Evolutionary conservation across 2,888 invertebrate genomes (phyloP).

Genomic region (Odontothrips loti): DNA sequence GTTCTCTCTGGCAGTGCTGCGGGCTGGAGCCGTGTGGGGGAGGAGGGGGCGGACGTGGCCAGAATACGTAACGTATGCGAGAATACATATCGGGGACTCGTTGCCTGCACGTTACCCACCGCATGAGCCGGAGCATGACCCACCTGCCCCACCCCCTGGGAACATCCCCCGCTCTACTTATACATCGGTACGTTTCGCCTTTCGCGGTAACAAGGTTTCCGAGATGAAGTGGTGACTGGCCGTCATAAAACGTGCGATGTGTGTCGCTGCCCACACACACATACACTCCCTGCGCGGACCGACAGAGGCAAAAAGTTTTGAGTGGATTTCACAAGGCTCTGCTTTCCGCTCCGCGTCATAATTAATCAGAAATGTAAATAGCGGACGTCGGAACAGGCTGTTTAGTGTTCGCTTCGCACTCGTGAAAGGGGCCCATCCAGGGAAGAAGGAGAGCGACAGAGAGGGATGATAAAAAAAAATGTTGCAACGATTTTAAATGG

Average conservation of each 20-base stretch:
- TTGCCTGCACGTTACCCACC: slow-evolving; percentile 7
- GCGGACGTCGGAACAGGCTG: too few species aligned
- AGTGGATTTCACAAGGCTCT: too few species aligned
- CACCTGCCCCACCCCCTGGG: not conserved
- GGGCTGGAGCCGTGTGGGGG: too few species aligned
- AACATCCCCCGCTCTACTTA: not conserved
- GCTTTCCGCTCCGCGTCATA: too few species aligned
- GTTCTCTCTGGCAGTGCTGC: too few species aligned
- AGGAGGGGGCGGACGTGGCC: not conserved
- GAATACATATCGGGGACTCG: slow-evolving; percentile 22
- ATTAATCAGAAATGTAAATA: too few species aligned
- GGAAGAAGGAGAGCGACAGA: not conserved
- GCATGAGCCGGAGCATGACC: not conserved
- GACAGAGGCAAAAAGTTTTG: too few species aligned
- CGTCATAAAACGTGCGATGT: too few species aligned
- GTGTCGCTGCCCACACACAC: too few species aligned
- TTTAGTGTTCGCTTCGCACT: too few species aligned
- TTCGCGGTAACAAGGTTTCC: not conserved
- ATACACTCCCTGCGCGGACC: too few species aligned
- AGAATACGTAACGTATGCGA: not conserved
- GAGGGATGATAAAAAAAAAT: not conserved
- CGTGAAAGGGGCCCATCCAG: not conserved
- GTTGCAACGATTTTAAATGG: not conserved
- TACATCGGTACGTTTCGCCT: too few species aligned
- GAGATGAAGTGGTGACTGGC: not conserved